These are phyloP conservation scores for Acanthoscelides obtectus DNA, from an alignment of 2,888 invertebrate genomes.

Conservation along the genomic window DNA sequence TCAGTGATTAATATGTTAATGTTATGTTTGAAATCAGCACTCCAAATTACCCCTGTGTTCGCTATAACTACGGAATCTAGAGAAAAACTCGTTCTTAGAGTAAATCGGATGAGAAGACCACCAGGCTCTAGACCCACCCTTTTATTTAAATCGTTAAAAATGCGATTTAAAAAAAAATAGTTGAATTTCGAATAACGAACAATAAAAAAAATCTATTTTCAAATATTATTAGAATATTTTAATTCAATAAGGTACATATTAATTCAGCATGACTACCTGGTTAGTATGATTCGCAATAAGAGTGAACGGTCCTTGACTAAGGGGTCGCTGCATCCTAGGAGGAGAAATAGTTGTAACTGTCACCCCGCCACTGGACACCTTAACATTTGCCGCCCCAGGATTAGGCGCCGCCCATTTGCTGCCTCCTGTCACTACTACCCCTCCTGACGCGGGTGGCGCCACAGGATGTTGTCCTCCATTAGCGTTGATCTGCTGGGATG, in stretches of 20 bases:
- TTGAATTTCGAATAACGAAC: too few relatives aligned
- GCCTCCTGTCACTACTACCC: slow-evolving; percentile 50
- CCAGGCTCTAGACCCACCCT: too few relatives aligned
- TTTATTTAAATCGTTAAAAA: too few relatives aligned
- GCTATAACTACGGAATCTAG: too few relatives aligned
- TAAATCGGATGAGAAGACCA: too few relatives aligned
- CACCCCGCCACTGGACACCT: slow-evolving; percentile 54
- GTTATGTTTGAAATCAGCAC: too few relatives aligned
- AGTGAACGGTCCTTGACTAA: slow-evolving; percentile 53
- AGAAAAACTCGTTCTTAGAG: too few relatives aligned
- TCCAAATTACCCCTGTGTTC: too few relatives aligned
- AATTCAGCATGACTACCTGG: slow-evolving; percentile 30
- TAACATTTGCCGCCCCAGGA: slow-evolving; percentile 44
- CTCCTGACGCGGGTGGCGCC: slow-evolving; percentile 46
- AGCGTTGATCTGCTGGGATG: slow-evolving; percentile 64
- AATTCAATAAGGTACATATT: not conserved
- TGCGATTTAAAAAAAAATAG: too few relatives aligned
- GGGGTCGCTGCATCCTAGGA: slow-evolving; percentile 48
- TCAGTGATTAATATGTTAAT: too few relatives aligned
- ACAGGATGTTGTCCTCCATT: not conserved
- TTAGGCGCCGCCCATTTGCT: slow-evolving; percentile 47
- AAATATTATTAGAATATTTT: not conserved
- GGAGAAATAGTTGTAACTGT: slow-evolving; percentile 63
- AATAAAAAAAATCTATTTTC: not conserved
- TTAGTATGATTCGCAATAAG: slow-evolving; percentile 35